Conservation (phyloP, 1,140 invertebrate genomes). For the Tetragonula clypearis region DNA sequence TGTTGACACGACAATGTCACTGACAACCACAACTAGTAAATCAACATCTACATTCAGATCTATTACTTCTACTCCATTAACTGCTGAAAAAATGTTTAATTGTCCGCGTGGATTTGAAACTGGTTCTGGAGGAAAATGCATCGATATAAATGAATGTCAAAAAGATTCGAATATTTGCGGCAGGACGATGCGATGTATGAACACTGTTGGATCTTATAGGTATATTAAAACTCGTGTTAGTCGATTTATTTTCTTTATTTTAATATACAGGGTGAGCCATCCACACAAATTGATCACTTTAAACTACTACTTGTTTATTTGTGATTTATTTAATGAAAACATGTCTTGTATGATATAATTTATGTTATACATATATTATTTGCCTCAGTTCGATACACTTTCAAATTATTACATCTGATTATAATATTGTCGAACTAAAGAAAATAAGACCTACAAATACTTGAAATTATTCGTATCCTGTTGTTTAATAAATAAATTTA, state of each 20-base stretch:
- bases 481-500: too few relatives aligned
- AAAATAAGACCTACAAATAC: too few relatives aligned
- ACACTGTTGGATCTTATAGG: slow-evolving; percentile 83
- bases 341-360: too few relatives aligned
- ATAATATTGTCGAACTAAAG: too few relatives aligned
- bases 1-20: background rate
- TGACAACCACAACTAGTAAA: slow-evolving; percentile 36
- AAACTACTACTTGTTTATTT: too few relatives aligned
- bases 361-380: too few relatives aligned
- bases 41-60: slow-evolving; percentile 30
- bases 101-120: slow-evolving; percentile 74
- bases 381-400: too few relatives aligned
- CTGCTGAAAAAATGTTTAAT: background rate
- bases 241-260: background rate
- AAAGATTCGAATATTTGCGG: slow-evolving; percentile 66
- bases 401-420: too few relatives aligned
- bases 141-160: slow-evolving; percentile 84
- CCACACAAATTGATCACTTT: too few relatives aligned
- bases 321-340: too few relatives aligned
- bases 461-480: too few relatives aligned
- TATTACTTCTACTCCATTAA: slow-evolving; percentile 10
- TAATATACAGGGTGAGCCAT: too few relatives aligned
- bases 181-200: slow-evolving; percentile 79
- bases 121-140: slow-evolving; percentile 71
- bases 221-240: background rate